phyloP scores from a whole-genome alignment of 2,888 invertebrate species.

The Odontocerum albicorne region DNA sequence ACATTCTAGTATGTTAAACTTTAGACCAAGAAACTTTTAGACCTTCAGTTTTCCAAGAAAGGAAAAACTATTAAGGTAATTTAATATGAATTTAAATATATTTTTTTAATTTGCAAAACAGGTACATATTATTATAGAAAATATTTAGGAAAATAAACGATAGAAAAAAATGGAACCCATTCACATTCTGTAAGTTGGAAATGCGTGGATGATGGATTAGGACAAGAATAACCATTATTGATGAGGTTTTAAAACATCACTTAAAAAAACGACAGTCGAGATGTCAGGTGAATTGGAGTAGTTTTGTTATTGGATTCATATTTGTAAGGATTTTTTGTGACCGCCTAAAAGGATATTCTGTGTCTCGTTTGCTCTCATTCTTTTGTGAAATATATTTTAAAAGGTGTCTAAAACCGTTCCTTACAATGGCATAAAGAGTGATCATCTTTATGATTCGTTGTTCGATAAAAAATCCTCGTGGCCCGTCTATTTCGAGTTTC shows the following conservation, averaged over 20 bases:
- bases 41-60: too few species aligned
- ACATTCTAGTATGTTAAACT: too few species aligned
- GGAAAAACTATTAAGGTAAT: too few species aligned
- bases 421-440: slow-evolving; percentile 6
- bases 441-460: slow-evolving; percentile 8
- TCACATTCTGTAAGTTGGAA: slow-evolving; percentile 3
- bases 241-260: slow-evolving; percentile 34
- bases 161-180: slow-evolving; percentile 16
- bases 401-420: slow-evolving; percentile 5
- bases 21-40: too few species aligned
- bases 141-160: neutral
- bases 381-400: slow-evolving; percentile 1
- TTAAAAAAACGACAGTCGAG: slow-evolving; percentile 30
- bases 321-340: slow-evolving; percentile 19
- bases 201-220: slow-evolving; percentile 24
- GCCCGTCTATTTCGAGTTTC: too few species aligned
- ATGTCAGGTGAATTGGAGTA: slow-evolving; percentile 36
- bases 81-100: too few species aligned
- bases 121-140: too few species aligned
- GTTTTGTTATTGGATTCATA: slow-evolving; percentile 33
- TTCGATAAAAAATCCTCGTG: too few species aligned
- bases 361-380: slow-evolving; percentile 1
- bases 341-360: slow-evolving; percentile 2
- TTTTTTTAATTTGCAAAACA: too few species aligned
- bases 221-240: slow-evolving; percentile 32